Base-by-base conservation (phyloP, 2,797 vertebrate genomes). In the Cryptoblepharus egeriae region DNA sequence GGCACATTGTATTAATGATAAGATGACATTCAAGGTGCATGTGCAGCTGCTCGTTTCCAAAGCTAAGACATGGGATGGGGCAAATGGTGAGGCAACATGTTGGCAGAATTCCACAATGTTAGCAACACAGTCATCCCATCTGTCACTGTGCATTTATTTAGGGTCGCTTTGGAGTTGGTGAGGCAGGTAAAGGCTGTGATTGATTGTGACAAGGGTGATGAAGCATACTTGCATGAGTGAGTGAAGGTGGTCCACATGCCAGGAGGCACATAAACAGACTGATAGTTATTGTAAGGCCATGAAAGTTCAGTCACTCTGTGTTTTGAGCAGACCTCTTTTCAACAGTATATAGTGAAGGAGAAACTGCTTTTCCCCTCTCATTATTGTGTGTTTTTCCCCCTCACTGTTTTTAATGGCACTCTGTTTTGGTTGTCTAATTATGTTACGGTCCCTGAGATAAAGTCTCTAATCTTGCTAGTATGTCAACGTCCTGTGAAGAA, bases 401-500 rank as follows among this genome's bases (percentile, higher is more conserved):
- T 52, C 55, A 68, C 75, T 68, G 45, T 69, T 77, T 78, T 85
- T 69, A 78, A 81, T 42, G 35, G 22, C 37, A 68, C 49, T 77
- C 28, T 42, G 24, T 61, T 74, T 52, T n/a, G 49, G 32, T 61
- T 82, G 55, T 74, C 69, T 74, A 68, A 85, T 85, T 82, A 85
- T 74, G 69, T 77, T 74, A 78, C 63, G 57, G 39, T 82, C 15
- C 61, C 70, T 78, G 75, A 74, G 75, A 78, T 69, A 74, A 81
- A 82, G 79, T 75, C 75, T 84, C 70, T 84, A 84, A 77, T 87
- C 86, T 84, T 81, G 71, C 28, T 49, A 80, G 71, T 78, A 84
- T 70, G 75, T 81, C 79, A 78, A 77, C 70, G 84, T 81, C 79
- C 73, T 74, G 86, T 69, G 35, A 39, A 52, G 79, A 87, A 83